These are phyloP conservation scores for Eilema caniola DNA, from an alignment of 2,888 invertebrate species.

Conservation along the genomic window DNA sequence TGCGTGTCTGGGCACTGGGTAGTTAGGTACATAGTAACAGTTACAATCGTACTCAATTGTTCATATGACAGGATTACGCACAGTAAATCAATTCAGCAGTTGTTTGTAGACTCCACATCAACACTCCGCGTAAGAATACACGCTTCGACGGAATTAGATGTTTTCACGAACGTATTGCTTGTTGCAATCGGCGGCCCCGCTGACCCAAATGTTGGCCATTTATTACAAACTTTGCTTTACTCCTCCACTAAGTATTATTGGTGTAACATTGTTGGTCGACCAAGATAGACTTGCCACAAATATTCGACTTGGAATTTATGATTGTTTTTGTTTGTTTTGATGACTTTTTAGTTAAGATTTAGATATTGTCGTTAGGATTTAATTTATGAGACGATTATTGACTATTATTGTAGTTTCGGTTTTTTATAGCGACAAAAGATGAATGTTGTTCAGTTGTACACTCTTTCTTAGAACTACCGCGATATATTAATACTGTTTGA, in stretches of 20 bases:
- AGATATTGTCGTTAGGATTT: neutral
- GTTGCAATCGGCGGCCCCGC: conserved; percentile 45
- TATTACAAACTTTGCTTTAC: conserved; percentile 55
- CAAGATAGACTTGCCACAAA: conserved; percentile 15
- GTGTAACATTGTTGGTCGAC: conserved; percentile 23
- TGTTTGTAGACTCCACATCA: conserved; percentile 41
- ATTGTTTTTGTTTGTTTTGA: neutral
- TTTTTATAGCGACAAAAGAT: neutral
- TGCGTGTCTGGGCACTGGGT: neutral
- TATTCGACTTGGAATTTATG: neutral
- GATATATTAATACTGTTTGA: no score
- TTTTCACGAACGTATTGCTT: conserved; percentile 59
- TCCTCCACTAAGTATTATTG: conserved; percentile 23
- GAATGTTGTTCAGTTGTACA: neutral
- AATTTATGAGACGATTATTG: conserved; percentile 1
- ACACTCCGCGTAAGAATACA: conserved; percentile 49
- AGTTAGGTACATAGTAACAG: conserved; percentile 3
- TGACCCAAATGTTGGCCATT: conserved; percentile 64
- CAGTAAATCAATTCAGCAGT: conserved; percentile 36
- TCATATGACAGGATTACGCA: conserved; percentile 34
- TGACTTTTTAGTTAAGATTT: neutral
- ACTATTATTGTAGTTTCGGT: neutral
- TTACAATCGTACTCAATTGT: neutral
- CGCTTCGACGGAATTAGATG: conserved; percentile 76
- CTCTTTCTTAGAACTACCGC: no score